Percentiles rank a stretch among this genome's conserved stretches.
These are phyloP conservation scores for Tenthredo livida DNA, from an alignment of 2,888 invertebrate genomes.

Conservation along the genomic window DNA sequence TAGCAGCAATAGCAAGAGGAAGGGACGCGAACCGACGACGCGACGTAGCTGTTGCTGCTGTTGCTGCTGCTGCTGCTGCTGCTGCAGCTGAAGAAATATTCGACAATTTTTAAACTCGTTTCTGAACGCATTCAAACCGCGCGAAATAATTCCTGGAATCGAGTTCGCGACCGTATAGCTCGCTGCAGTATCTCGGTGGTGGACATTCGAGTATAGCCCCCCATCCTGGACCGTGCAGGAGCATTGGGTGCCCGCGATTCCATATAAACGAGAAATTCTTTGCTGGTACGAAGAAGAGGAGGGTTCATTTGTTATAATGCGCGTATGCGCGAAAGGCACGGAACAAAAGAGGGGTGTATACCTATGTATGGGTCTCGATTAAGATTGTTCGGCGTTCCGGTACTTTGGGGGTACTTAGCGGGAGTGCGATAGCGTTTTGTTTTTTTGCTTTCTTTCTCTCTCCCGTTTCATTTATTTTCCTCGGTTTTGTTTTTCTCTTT, in stretches of 20 bases:
- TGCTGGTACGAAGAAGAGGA: not conserved
- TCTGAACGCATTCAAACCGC: slow-evolving; percentile 72
- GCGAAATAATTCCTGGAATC: slow-evolving; percentile 71
- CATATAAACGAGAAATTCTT: slow-evolving; percentile 47
- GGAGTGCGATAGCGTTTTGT: slow-evolving; percentile 30
- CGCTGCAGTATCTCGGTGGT: not conserved
- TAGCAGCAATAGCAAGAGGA: not conserved
- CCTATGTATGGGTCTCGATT: slow-evolving; percentile 32
- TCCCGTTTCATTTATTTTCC: not conserved
- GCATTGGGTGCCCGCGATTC: slow-evolving; percentile 30
- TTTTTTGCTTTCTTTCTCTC: not conserved
- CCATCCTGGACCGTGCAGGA: not conserved
- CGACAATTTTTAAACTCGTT: slow-evolving; percentile 76
- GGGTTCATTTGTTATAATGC: slow-evolving; percentile 42
- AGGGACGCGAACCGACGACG: slow-evolving; percentile 45
- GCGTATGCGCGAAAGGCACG: not conserved
- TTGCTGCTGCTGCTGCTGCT: slow-evolving; percentile 56
- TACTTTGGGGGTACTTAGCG: slow-evolving; percentile 58
- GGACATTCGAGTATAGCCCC: slow-evolving; percentile 15
- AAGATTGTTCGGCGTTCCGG: slow-evolving; percentile 64
- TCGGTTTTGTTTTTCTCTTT: not conserved
- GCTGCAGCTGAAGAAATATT: slow-evolving; percentile 70
- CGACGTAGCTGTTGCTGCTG: slow-evolving; percentile 22
- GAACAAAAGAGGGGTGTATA: slow-evolving; percentile 19
- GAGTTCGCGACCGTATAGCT: slow-evolving; percentile 55